Evolutionary conservation across 64 coral and sea anemone species (phyloP).

Genomic region (Montipora efflorescens): DNA sequence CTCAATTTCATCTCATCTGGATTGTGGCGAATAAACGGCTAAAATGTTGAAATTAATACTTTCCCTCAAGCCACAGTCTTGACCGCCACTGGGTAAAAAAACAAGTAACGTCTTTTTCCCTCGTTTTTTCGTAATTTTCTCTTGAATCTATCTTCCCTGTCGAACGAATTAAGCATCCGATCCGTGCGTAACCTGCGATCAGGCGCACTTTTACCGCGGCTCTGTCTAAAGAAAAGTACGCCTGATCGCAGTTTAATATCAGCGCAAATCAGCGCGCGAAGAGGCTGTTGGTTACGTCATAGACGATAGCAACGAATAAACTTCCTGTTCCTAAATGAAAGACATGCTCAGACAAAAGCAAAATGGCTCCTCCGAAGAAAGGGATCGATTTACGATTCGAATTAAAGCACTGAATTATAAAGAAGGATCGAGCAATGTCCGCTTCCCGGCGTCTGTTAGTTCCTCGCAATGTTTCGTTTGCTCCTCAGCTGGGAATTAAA

Average conservation of each 20-base stretch:
- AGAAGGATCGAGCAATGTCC: background rate
- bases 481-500: conserved; percentile 45
- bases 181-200: too few relatives aligned
- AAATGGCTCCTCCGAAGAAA: conserved; percentile 7
- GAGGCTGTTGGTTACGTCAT: conserved; percentile 8
- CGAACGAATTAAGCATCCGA: background rate
- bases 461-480: conserved; percentile 28
- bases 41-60: too few relatives aligned
- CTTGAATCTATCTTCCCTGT: background rate
- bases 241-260: too few relatives aligned
- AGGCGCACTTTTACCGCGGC: too few relatives aligned
- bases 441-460: conserved; percentile 2
- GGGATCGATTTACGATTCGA: background rate
- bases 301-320: background rate
- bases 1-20: too few relatives aligned
- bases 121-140: background rate
- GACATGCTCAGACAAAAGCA: background rate
- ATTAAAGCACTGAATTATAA: conserved; percentile 2
- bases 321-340: background rate
- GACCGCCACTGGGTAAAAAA: background rate
- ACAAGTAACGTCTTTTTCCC: background rate
- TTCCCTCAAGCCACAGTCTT: background rate
- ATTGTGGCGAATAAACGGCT: too few relatives aligned
- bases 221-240: too few relatives aligned
- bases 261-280: conserved; percentile 3